phyloP scores from a whole-genome alignment of 2,888 invertebrate genomes.

The Piscicola geometra region DNA sequence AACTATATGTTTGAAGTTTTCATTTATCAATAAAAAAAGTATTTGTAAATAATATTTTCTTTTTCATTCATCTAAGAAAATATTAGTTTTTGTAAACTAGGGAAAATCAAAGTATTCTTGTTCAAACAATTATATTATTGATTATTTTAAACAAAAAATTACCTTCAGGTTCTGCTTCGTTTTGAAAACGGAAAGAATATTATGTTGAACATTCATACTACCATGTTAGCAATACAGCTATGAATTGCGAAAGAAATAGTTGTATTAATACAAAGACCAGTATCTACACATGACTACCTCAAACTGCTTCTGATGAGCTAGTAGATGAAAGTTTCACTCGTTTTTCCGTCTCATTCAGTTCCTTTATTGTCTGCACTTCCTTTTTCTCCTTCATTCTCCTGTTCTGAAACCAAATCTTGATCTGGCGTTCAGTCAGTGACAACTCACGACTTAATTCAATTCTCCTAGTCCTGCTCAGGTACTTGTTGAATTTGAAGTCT shows the following conservation, averaged over 20 bases:
- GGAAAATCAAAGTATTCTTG: too few species aligned
- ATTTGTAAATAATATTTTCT: too few species aligned
- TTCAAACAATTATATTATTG: too few species aligned
- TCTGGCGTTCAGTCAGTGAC: constrained; percentile 91
- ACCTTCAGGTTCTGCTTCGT: neutral
- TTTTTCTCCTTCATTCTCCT: constrained; percentile 92
- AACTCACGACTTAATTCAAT: constrained; percentile 95
- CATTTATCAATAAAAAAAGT: neutral
- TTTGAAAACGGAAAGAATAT: neutral
- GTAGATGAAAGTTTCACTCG: constrained; percentile 26
- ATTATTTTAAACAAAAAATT: too few species aligned
- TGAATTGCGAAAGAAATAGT: neutral
- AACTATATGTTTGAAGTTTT: neutral
- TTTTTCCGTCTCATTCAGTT: constrained; percentile 47
- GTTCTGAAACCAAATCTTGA: constrained; percentile 70
- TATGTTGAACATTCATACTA: neutral
- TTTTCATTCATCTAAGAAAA: too few species aligned
- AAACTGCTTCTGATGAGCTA: constrained; percentile 29
- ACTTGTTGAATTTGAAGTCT: constrained; percentile 96
- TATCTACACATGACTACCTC: neutral
- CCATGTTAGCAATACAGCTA: neutral
- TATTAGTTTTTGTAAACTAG: too few species aligned
- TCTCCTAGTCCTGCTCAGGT: constrained; percentile 89
- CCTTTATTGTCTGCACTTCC: constrained; percentile 51
- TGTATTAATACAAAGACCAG: neutral